Conservation (phyloP, 2,797 vertebrate species). For the Syngnathus acus region DNA sequence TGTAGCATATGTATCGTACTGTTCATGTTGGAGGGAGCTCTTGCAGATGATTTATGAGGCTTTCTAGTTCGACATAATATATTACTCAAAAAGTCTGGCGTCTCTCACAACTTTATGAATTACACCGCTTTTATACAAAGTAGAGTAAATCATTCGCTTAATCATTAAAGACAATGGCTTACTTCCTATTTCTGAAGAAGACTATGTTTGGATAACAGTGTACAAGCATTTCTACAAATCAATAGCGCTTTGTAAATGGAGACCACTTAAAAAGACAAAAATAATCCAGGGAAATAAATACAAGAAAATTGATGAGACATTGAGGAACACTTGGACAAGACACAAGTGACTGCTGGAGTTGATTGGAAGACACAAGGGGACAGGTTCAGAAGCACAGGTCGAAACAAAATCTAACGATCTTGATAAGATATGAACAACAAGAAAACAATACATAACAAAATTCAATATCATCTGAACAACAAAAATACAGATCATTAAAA, state of each 20-base stretch:
- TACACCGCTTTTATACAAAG: not conserved
- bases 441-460: no score
- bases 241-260: not conserved
- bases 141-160: not conserved
- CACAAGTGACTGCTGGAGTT: no score
- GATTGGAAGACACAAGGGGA: no score
- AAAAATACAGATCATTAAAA: no score
- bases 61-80: not conserved
- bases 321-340: no score
- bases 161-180: not conserved
- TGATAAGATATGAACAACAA: no score
- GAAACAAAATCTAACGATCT: no score
- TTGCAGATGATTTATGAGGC: slow-evolving; percentile 5
- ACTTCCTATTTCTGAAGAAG: not conserved
- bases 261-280: no score
- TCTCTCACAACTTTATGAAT: not conserved
- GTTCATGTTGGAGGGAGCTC: slow-evolving; percentile 5
- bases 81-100: not conserved
- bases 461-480: no score
- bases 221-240: not conserved
- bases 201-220: not conserved
- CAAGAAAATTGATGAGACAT: no score
- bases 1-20: slow-evolving; percentile 29
- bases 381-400: no score
- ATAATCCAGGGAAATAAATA: no score